These are phyloP conservation scores for Notothenia rossii DNA, from an alignment of 2,113 vertebrate genomes.

Conservation along the genomic window DNA sequence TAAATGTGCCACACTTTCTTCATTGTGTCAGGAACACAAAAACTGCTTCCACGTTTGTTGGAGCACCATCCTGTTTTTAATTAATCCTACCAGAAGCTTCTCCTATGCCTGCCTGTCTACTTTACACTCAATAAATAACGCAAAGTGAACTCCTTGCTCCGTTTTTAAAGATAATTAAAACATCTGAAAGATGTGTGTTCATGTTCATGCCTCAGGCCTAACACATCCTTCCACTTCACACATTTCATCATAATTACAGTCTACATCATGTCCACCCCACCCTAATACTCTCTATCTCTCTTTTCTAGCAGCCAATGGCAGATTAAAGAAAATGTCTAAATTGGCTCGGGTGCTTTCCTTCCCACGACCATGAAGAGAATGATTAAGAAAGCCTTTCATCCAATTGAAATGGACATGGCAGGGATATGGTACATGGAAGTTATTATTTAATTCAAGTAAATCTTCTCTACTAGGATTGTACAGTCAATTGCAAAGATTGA, in stretches of 20 bases:
- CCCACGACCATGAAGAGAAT: background rate
- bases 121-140: slow-evolving; percentile 44
- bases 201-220: slow-evolving; percentile 68
- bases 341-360: slow-evolving; percentile 13
- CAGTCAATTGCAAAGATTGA: background rate
- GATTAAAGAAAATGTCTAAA: slow-evolving; percentile 24
- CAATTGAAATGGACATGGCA: slow-evolving; percentile 5
- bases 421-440: background rate
- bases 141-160: background rate
- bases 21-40: background rate
- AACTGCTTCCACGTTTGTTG: background rate
- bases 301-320: slow-evolving; percentile 15
- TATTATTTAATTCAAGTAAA: slow-evolving; percentile 22
- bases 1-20: no score
- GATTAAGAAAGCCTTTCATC: slow-evolving; percentile 13
- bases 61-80: slow-evolving; percentile 4
- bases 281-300: slow-evolving; percentile 2
- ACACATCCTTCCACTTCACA: slow-evolving; percentile 83
- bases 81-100: slow-evolving; percentile 20
- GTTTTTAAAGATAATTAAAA: slow-evolving; percentile 35
- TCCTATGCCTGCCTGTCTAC: slow-evolving; percentile 26
- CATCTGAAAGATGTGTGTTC: slow-evolving; percentile 11
- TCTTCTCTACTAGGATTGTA: background rate
- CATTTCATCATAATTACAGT: slow-evolving; percentile 79
- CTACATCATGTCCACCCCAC: slow-evolving; percentile 3